Percentiles rank a stretch among this genome's conserved stretches.
Evolutionary conservation across 2,113 vertebrate species (phyloP).

Genomic region (Tichodroma muraria): DNA sequence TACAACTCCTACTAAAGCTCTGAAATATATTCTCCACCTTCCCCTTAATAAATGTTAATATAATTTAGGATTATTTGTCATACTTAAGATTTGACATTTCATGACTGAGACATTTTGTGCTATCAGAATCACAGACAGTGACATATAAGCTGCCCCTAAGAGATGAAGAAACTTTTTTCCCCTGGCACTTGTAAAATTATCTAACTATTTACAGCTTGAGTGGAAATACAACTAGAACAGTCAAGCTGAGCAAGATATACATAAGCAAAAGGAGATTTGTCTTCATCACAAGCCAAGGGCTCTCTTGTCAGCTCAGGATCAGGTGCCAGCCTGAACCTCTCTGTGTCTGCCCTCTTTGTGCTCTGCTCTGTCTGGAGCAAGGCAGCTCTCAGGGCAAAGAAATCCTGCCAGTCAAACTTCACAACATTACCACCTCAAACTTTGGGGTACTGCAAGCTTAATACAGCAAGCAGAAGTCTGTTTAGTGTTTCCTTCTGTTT

Average conservation of each 20-base stretch:
- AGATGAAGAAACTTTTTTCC: neutral
- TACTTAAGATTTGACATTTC: neutral
- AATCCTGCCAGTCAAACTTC: neutral
- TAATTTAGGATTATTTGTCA: conserved; percentile 8
- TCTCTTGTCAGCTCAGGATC: neutral
- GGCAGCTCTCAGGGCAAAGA: neutral
- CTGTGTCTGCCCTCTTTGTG: neutral
- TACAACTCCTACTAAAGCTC: neutral
- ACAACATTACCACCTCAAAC: neutral
- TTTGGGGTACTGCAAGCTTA: neutral
- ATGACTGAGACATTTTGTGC: neutral
- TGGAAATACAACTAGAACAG: neutral
- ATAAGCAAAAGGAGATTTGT: neutral
- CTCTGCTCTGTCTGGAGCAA: neutral
- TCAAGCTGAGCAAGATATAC: neutral
- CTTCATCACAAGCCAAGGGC: neutral
- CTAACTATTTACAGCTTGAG: neutral
- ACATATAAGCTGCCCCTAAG: neutral
- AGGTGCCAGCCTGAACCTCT: neutral
- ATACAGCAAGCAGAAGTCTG: neutral
- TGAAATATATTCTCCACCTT: neutral
- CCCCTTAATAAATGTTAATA: conserved; percentile 30
- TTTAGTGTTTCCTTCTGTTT: neutral
- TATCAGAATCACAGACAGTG: neutral
- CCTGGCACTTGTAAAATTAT: neutral